These are phyloP conservation scores for Oryzias dopingdopingensis DNA, from an alignment of 2,797 vertebrate species.

Conservation along the genomic window DNA sequence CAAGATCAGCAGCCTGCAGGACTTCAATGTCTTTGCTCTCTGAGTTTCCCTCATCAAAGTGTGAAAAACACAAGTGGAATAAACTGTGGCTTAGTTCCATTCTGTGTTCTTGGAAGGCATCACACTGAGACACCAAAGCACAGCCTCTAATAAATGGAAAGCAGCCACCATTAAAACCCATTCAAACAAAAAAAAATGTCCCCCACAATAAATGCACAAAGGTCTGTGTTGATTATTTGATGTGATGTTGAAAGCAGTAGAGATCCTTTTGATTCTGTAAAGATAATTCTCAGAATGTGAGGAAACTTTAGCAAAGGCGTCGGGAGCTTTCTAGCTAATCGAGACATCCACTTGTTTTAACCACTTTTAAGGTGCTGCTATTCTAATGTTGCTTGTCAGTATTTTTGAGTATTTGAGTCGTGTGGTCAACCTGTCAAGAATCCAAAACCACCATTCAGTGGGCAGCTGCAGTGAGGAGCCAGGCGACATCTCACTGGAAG, in stretches of 20 bases:
- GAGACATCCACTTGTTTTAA: too few relatives aligned
- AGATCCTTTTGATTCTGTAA: too few relatives aligned
- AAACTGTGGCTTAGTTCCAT: constrained; percentile 6
- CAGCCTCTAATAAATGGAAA: constrained; percentile 1
- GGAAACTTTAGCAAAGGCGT: too few relatives aligned
- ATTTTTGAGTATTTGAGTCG: too few relatives aligned
- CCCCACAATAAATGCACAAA: not conserved
- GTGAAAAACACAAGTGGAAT: constrained; percentile 3
- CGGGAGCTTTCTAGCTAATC: too few relatives aligned
- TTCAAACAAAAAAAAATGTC: not conserved
- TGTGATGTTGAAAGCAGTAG: not conserved
- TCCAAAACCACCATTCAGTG: too few relatives aligned
- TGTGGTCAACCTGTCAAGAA: too few relatives aligned
- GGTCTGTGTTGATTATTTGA: not conserved
- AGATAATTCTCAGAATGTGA: too few relatives aligned
- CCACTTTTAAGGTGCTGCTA: too few relatives aligned
- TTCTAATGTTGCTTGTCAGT: too few relatives aligned
- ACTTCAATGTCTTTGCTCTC: not conserved
- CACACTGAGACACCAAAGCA: not conserved
- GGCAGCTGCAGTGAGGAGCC: too few relatives aligned
- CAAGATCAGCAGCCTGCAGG: not conserved
- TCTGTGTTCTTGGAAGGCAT: constrained; percentile 2
- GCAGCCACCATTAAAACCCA: not conserved
- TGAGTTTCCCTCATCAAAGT: constrained; percentile 5
- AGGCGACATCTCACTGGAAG: too few relatives aligned